phyloP scores from a whole-genome alignment of 2,888 invertebrate species.

The Strigamia crassipes region DNA sequence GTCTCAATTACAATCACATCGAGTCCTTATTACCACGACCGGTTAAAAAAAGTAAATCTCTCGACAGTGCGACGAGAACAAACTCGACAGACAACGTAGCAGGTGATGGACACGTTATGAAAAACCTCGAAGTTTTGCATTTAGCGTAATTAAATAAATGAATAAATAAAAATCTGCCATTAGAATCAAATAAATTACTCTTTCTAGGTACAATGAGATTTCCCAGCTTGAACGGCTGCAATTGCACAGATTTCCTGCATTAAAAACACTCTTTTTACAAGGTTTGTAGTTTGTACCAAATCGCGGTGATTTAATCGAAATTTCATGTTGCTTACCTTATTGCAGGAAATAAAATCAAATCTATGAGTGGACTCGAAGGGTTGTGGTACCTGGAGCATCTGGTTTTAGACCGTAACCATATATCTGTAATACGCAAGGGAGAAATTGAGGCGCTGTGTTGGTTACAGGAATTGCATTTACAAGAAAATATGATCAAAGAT shows the following conservation, averaged over 20 bases:
- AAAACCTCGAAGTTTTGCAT: constrained; percentile 44
- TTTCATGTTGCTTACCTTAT: neutral
- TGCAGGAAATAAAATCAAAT: constrained; percentile 45
- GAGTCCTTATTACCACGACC: neutral
- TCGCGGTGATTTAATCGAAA: neutral
- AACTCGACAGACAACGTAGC: neutral
- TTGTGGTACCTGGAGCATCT: constrained; percentile 41
- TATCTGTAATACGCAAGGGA: constrained; percentile 15
- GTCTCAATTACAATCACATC: constrained; percentile 42
- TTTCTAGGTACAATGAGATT: constrained; percentile 29
- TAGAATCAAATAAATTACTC: neutral
- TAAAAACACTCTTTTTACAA: constrained; percentile 41
- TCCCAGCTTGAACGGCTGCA: neutral
- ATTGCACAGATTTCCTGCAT: constrained; percentile 6
- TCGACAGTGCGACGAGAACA: neutral
- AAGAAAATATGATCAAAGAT: constrained; percentile 46
- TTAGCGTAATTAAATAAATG: constrained; percentile 17
- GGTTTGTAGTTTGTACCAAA: neutral
- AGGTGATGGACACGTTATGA: constrained; percentile 17
- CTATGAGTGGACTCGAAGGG: constrained; percentile 38
- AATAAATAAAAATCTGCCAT: neutral
- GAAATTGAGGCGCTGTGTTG: constrained; percentile 41
- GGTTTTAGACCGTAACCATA: constrained; percentile 43
- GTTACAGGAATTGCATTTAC: constrained; percentile 45
- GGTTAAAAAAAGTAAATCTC: constrained; percentile 13